phyloP scores from a whole-genome alignment of 2,113 vertebrate genomes.

The Hiodon alosoides region DNA sequence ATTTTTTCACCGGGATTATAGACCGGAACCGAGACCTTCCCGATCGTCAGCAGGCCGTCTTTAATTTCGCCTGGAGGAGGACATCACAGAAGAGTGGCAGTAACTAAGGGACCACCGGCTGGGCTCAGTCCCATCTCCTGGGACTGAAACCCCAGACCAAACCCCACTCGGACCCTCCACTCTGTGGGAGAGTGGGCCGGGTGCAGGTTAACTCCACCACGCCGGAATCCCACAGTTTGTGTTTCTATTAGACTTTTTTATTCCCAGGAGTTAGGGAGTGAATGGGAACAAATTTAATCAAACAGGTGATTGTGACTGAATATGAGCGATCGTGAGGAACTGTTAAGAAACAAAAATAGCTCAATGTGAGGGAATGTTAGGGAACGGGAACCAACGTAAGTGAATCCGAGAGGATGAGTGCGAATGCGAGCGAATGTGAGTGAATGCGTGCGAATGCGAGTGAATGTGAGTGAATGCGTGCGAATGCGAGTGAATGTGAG shows the following conservation, averaged over 20 bases:
- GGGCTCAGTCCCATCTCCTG: not conserved
- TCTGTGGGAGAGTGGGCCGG: not conserved
- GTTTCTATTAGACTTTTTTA: too few species aligned
- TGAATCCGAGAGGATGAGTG: too few species aligned
- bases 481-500: too few species aligned
- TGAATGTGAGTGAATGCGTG: not conserved
- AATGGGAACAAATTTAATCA: not conserved
- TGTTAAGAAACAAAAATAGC: too few species aligned
- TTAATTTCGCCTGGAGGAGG: constrained; percentile 67
- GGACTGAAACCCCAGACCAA: not conserved
- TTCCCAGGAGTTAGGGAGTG: too few species aligned
- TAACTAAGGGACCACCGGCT: not conserved
- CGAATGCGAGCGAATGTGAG: not conserved
- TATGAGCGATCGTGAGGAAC: not conserved
- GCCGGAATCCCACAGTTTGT: not conserved
- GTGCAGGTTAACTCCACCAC: not conserved
- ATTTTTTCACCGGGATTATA: constrained; percentile 75
- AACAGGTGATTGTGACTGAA: not conserved
- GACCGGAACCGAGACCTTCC: constrained; percentile 68
- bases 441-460: not conserved
- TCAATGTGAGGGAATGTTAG: not conserved
- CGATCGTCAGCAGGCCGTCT: constrained; percentile 78
- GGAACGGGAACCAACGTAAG: not conserved
- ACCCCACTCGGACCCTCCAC: not conserved
- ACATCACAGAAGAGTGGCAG: not conserved